Evolutionary conservation across 2,113 vertebrate species (phyloP).

Genomic region (Cyanistes caeruleus): DNA sequence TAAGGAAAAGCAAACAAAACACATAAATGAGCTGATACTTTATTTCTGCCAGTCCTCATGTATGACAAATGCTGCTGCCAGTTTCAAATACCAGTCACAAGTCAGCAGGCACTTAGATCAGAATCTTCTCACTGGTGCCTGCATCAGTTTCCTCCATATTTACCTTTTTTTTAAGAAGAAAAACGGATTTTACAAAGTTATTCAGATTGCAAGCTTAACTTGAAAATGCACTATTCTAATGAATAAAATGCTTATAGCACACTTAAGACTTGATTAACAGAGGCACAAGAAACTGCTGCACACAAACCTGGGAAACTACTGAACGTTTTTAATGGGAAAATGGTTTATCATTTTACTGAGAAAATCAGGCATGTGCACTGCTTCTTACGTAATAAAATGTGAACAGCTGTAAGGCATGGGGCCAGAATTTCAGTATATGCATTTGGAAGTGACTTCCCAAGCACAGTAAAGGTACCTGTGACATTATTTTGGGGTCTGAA

Average conservation of each 20-base stretch:
- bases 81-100: neutral
- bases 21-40: neutral
- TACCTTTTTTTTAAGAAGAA: neutral
- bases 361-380: neutral
- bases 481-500: neutral
- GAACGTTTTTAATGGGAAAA: neutral
- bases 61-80: neutral
- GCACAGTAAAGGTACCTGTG: neutral
- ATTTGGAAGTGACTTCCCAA: neutral
- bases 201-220: neutral
- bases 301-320: neutral
- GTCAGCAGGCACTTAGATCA: neutral
- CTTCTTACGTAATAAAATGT: neutral
- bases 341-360: neutral
- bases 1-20: constrained; percentile 12
- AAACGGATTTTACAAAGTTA: neutral
- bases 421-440: neutral
- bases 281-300: neutral
- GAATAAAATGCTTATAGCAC: neutral
- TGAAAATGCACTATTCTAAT: neutral
- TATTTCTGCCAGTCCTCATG: neutral
- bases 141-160: neutral
- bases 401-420: neutral
- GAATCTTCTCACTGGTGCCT: neutral
- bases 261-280: neutral